Evolutionary conservation across 1,140 invertebrate genomes (phyloP).

Genomic region (Chrysomallon squamiferum): DNA sequence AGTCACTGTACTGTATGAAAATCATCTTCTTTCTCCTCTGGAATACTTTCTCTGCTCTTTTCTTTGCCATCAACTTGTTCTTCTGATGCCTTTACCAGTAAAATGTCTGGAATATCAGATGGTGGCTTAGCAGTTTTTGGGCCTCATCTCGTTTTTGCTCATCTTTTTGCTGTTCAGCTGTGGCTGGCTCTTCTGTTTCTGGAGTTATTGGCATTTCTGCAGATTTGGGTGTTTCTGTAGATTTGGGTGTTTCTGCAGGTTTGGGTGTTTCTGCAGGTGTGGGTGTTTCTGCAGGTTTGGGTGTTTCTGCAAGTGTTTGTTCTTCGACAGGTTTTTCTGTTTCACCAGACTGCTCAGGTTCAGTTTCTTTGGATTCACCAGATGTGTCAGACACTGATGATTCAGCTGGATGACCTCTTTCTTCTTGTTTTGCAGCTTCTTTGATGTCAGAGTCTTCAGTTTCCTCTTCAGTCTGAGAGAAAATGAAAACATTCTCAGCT

Average conservation of each 20-base stretch:
- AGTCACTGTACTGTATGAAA: no score
- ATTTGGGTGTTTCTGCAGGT: background rate
- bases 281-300: background rate
- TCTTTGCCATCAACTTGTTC: no score
- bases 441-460: background rate
- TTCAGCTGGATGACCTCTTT: background rate
- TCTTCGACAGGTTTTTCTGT: background rate
- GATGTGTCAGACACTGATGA: background rate
- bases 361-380: background rate
- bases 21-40: no score
- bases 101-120: no score
- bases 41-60: no score
- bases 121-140: no score
- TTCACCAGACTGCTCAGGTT: background rate
- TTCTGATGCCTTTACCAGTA: no score
- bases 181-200: no score
- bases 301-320: background rate
- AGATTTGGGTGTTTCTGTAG: no score
- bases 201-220: no score
- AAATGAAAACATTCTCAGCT: background rate
- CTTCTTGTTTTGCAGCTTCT: constrained; percentile 6
- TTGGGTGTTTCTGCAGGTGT: background rate
- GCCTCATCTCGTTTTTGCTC: no score
- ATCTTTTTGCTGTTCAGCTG: no score
- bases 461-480: background rate